phyloP scores from a whole-genome alignment of 2,797 vertebrate species.

The Todus mexicanus region DNA sequence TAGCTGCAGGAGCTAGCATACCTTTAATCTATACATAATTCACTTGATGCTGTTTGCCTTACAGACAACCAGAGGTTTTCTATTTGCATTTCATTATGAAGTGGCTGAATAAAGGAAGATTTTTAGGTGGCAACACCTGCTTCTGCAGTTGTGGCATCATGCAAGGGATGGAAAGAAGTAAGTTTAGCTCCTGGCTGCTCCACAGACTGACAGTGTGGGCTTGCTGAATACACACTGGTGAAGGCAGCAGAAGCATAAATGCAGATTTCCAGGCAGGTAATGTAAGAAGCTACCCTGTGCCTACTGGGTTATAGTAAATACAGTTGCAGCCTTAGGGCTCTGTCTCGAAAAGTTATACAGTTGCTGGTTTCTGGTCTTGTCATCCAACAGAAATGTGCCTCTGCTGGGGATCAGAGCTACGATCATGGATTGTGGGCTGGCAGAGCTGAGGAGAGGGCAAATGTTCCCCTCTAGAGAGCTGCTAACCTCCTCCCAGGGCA shows the following conservation, averaged over 20 bases:
- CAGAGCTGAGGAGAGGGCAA: background rate
- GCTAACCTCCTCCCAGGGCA: background rate
- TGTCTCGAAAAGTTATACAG: background rate
- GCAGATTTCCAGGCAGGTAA: background rate
- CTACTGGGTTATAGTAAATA: background rate
- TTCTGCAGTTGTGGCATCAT: background rate
- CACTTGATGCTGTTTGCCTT: background rate
- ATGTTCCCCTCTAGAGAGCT: background rate
- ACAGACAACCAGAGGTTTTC: background rate
- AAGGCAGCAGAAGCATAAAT: background rate
- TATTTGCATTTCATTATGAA: constrained; percentile 18
- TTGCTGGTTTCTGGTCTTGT: background rate
- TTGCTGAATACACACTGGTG: background rate
- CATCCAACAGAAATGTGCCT: background rate
- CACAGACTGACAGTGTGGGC: background rate
- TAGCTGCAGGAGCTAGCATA: background rate
- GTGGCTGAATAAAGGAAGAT: background rate
- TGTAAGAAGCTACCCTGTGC: background rate
- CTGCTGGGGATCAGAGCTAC: background rate
- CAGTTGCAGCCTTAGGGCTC: background rate
- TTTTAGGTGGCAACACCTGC: background rate
- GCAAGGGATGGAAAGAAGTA: background rate
- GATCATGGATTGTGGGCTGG: background rate
- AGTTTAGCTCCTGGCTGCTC: background rate
- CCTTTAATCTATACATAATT: background rate